Evolutionary conservation across 2,888 invertebrate genomes (phyloP), one percentile per base, ranked within the genome.

Genomic region (Caenorhabditis auriculariae): DNA sequence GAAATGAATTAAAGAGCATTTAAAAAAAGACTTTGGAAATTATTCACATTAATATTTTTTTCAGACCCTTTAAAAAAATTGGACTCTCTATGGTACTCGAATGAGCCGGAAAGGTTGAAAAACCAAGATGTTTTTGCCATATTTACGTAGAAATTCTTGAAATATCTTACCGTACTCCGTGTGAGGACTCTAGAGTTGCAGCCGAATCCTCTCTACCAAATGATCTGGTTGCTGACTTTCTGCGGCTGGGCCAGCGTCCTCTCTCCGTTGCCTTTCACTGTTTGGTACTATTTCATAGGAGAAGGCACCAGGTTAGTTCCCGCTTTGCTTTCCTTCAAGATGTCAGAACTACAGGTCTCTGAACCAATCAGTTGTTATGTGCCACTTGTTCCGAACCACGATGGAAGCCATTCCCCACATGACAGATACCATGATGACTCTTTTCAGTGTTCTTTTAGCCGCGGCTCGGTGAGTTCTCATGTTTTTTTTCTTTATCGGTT

Each of bases 141-240:
- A n/a, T n/a, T n/a, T n/a, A n/a, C n/a, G n/a, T n/a, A n/a, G n/a
- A n/a, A n/a, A n/a, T n/a, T n/a, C n/a, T n/a, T n/a, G n/a, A n/a
- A n/a, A n/a, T n/a, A n/a, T n/a, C n/a, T n/a, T n/a, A n/a, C n/a
- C n/a, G n/a, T n/a, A n/a, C n/a, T n/a, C n/a, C n/a, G n/a, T n/a
- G n/a, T n/a, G n/a, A n/a, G n/a, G n/a, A n/a, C n/a, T n/a, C n/a
- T n/a, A n/a, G n/a, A n/a, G 15, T 69, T 76, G 35, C 59, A 78
- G 77, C 77, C 77, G 15, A 79, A 79, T 54, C 79, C 79, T 1
- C 51, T 79, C 5, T 77, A 79, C 48, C 79, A 80, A 61, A 78
- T 79, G 78, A 79, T 79, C 42, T 79, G 79, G 76, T 56, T 79
- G 23, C 53, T 79, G 15, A 74, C 74, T 23, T 74, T 74, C 32